Evolutionary conservation across 1,140 invertebrate genomes (phyloP).

Genomic region (Scylla paramamosain): DNA sequence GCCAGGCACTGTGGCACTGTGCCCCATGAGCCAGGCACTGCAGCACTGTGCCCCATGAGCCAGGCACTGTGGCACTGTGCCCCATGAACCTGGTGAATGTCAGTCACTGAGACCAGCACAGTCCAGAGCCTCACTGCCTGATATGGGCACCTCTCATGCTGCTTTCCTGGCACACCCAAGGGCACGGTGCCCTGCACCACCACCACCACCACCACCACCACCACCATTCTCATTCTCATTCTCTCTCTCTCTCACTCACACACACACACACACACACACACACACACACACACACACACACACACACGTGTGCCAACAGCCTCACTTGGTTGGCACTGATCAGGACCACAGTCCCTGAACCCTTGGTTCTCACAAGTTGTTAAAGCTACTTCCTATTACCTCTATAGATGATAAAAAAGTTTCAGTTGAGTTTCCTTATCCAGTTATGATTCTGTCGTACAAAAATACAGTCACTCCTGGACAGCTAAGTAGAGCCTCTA

Average conservation of each 20-base stretch:
- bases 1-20: background rate
- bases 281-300: background rate
- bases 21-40: too few relatives aligned
- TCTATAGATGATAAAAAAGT: conserved; percentile 38
- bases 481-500: conserved; percentile 61
- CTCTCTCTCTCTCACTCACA: background rate
- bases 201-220: background rate
- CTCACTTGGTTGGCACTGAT: conserved; percentile 67
- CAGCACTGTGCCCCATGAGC: background rate
- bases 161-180: background rate
- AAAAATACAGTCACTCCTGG: conserved; percentile 73
- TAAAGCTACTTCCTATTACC: conserved; percentile 53
- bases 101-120: too few relatives aligned
- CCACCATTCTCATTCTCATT: background rate
- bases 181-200: background rate
- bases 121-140: too few relatives aligned
- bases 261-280: background rate
- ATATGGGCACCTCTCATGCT: background rate
- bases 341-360: conserved; percentile 35
- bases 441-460: conserved; percentile 64
- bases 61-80: background rate
- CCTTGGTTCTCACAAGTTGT: conserved; percentile 46
- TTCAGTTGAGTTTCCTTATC: background rate
- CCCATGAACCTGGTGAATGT: background rate
- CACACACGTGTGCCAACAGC: conserved; percentile 38